Evolutionary conservation across 2,797 vertebrate genomes (phyloP).

Genomic region (Phyllotis vaccarum): DNA sequence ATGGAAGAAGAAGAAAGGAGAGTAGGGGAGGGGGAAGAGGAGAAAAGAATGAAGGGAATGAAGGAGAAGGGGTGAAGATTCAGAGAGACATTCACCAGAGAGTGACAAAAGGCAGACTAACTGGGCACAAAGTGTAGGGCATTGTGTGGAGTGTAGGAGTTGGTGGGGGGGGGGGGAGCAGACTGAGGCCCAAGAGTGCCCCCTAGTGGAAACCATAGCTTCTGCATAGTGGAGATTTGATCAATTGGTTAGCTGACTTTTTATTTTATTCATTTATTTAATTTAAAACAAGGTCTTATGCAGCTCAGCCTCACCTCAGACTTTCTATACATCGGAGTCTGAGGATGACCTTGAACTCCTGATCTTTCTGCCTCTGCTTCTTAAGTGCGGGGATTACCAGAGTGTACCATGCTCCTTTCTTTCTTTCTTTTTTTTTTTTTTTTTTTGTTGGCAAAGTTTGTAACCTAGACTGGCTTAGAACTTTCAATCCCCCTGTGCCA

Average conservation of each 20-base stretch:
- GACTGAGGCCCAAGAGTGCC: background rate
- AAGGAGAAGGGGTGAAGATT: too few species aligned
- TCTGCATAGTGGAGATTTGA: background rate
- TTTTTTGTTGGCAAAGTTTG: background rate
- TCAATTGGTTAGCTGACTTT: background rate
- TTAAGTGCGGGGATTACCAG: background rate
- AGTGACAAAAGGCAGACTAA: background rate
- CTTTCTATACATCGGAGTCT: background rate
- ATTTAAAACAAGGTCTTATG: too few species aligned
- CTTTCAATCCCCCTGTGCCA: background rate
- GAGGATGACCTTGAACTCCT: background rate
- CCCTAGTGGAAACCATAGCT: background rate
- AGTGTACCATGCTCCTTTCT: background rate
- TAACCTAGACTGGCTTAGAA: background rate
- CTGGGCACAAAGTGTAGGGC: background rate
- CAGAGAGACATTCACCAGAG: background rate
- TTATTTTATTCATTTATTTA: background rate
- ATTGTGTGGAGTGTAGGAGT: fast-evolving
- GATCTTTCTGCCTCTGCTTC: too few species aligned
- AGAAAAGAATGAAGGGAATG: background rate
- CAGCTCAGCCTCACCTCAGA: background rate
- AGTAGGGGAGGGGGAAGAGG: background rate
- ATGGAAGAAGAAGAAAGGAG: too few species aligned
- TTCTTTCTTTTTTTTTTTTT: too few species aligned
- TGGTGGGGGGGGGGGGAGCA: background rate